Evolutionary conservation across 2,797 vertebrate genomes (phyloP).

Genomic region (Balearica regulorum): DNA sequence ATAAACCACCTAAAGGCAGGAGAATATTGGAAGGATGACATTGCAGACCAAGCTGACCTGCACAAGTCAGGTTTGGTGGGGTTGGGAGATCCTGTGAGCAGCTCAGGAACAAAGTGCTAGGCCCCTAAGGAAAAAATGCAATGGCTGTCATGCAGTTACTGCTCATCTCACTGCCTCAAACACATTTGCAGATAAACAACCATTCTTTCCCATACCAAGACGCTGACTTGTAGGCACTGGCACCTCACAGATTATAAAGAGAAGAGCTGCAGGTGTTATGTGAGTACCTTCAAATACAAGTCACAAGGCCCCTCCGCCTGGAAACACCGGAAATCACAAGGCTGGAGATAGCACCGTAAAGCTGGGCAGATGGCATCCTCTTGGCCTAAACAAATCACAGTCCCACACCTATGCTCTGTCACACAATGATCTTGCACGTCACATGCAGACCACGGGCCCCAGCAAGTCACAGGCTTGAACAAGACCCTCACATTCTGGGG

Average conservation of each 20-base stretch:
- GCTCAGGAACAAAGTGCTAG: background rate
- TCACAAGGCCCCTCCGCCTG: background rate
- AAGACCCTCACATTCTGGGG: background rate
- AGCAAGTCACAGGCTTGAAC: background rate
- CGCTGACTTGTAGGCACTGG: background rate
- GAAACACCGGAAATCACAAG: background rate
- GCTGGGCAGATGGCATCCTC: background rate
- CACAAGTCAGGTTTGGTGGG: background rate
- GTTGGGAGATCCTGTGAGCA: background rate
- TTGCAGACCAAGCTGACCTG: background rate
- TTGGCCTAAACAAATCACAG: background rate
- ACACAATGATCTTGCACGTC: accelerated
- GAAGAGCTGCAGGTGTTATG: background rate
- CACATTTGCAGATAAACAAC: background rate
- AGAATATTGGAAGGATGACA: background rate
- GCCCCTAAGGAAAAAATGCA: background rate
- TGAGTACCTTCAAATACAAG: background rate
- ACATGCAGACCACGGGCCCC: accelerated
- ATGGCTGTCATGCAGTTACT: background rate
- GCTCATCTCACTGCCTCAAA: background rate
- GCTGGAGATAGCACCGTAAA: background rate
- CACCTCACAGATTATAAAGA: background rate
- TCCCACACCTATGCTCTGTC: background rate
- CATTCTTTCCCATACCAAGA: background rate
- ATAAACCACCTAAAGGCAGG: background rate